Conservation (phyloP, 2,113 vertebrate species). For the Cercocebus atys region DNA sequence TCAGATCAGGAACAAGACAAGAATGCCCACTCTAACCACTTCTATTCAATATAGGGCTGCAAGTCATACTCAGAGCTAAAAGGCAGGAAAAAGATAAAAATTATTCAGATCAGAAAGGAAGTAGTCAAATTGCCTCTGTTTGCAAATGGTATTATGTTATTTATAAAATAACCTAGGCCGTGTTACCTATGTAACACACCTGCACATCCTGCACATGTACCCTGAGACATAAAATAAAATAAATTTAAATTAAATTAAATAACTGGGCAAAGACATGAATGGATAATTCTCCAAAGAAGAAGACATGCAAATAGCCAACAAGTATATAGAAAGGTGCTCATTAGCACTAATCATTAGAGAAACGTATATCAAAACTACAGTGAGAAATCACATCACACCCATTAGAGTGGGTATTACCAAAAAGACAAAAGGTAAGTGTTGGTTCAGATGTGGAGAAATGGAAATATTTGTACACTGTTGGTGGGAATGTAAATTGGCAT, state of each 20-base stretch:
- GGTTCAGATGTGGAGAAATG: neutral
- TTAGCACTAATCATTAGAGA: neutral
- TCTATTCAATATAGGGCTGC: neutral
- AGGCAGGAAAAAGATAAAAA: neutral
- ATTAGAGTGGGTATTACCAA: neutral
- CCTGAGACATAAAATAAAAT: too few relatives aligned
- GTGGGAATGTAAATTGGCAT: neutral
- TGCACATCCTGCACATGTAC: too few relatives aligned
- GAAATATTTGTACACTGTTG: neutral
- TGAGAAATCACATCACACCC: neutral
- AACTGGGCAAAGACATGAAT: neutral
- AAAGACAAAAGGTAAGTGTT: neutral
- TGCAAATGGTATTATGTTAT: neutral
- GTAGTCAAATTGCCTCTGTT: neutral
- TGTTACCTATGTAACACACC: too few relatives aligned
- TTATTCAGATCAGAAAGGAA: neutral
- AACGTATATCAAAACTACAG: neutral
- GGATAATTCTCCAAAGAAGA: neutral
- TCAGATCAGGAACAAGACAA: neutral
- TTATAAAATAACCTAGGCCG: neutral
- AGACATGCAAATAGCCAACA: neutral
- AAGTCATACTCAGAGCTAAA: neutral
- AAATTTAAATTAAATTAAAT: neutral
- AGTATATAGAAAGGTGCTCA: neutral
- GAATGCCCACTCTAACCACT: neutral